Evolutionary conservation across 2,797 vertebrate genomes (phyloP).

Genomic region (Gephyroberyx darwinii): DNA sequence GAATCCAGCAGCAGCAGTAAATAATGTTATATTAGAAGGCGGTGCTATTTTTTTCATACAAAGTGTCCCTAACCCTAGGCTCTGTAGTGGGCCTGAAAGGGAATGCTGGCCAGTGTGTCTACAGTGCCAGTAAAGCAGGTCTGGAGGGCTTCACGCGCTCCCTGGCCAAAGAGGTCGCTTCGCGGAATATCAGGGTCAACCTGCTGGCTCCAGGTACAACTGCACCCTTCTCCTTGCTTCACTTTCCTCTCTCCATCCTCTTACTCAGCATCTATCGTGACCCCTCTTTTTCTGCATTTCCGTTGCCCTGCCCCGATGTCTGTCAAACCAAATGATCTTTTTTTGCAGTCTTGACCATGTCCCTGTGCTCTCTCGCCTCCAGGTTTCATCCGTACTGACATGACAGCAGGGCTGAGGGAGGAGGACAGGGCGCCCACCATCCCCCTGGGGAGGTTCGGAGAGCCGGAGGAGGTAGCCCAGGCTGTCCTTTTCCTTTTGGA

Average conservation of each 20-base stretch:
- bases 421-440: conserved; percentile 77
- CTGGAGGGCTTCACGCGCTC: conserved; percentile 93
- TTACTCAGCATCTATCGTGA: not conserved
- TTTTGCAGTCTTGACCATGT: not conserved
- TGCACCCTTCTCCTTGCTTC: not conserved
- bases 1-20: not conserved
- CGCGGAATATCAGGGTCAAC: conserved; percentile 90
- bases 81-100: conserved; percentile 91
- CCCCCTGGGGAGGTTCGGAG: conserved; percentile 89
- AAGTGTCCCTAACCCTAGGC: conserved; percentile 76
- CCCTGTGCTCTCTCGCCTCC: conserved; percentile 2
- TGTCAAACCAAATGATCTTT: too few relatives aligned
- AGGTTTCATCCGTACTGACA: conserved; percentile 93
- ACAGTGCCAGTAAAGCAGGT: conserved; percentile 92
- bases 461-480: conserved; percentile 86
- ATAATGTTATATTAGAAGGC: conserved; percentile 50
- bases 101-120: conserved; percentile 88
- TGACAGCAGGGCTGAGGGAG: conserved; percentile 88
- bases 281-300: not conserved
- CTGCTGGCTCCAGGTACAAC: conserved; percentile 90
- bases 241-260: not conserved
- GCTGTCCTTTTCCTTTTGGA: conserved; percentile 90
- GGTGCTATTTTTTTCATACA: not conserved
- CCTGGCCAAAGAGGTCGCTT: conserved; percentile 93
- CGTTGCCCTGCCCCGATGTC: not conserved